A percentile compares a stretch with the other conserved stretches of the same genome.
phyloP scores from a whole-genome alignment of 2,113 vertebrate genomes.

The Pollimyrus isidori region DNA sequence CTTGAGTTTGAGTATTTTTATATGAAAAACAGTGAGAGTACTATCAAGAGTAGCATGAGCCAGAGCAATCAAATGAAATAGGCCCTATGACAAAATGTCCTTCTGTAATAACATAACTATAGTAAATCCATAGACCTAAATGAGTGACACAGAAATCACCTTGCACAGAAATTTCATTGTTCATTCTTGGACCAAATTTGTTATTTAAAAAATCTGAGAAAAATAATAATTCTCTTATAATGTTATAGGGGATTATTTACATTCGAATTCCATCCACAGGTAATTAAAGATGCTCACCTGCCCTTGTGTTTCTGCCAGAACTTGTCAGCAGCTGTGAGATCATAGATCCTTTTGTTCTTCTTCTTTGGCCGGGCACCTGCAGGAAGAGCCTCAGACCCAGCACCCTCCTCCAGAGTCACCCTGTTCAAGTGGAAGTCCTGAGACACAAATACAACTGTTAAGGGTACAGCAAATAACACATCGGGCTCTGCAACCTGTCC shows the following conservation, averaged over 20 bases:
- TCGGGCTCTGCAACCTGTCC: neutral
- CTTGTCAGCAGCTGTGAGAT: conserved; percentile 84
- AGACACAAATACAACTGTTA: conserved; percentile 14
- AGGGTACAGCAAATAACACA: neutral
- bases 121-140: neutral
- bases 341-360: conserved; percentile 88
- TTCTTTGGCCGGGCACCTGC: conserved; percentile 93
- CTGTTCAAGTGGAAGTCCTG: conserved; percentile 94
- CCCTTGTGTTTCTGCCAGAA: conserved; percentile 99
- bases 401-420: conserved; percentile 82
- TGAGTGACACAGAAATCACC: neutral
- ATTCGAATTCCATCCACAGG: neutral
- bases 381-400: conserved; percentile 70
- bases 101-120: neutral
- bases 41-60: neutral
- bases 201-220: neutral
- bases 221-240: neutral
- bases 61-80: neutral
- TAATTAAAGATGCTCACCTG: conserved; percentile 64
- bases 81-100: neutral
- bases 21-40: neutral
- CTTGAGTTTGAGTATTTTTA: neutral
- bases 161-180: neutral
- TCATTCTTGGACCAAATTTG: neutral
- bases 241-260: neutral